A percentile compares a stretch with the other conserved stretches of the same genome.
phyloP scores from a whole-genome alignment of 2,113 vertebrate genomes.

The Globicephala melas region DNA sequence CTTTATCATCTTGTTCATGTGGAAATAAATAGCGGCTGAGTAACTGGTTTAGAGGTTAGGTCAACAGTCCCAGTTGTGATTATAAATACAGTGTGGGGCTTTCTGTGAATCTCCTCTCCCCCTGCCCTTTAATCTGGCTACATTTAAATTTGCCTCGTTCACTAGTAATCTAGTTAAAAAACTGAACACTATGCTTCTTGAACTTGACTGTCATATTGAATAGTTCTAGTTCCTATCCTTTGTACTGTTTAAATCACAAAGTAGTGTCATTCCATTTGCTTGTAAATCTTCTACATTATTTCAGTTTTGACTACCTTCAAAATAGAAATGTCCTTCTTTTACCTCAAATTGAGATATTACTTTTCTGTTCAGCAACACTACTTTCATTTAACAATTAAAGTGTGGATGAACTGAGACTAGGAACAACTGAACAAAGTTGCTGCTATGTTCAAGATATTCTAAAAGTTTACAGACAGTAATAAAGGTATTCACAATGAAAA shows the following conservation, averaged over 20 bases:
- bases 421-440: conserved; percentile 65
- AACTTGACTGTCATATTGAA: neutral
- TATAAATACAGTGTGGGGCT: neutral
- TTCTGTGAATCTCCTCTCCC: neutral
- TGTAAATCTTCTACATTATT: conserved; percentile 65
- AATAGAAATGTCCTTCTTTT: conserved; percentile 50
- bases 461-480: conserved; percentile 71
- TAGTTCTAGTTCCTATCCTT: neutral
- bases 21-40: neutral
- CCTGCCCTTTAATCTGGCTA: neutral
- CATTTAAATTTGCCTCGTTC: neutral
- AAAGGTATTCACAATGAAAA: conserved; percentile 68
- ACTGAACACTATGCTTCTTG: neutral
- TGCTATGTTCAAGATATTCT: conserved; percentile 65
- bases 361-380: conserved; percentile 37
- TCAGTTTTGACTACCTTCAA: conserved; percentile 76
- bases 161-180: neutral
- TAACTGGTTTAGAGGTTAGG: neutral
- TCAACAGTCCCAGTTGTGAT: neutral
- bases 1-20: neutral
- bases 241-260: conserved; percentile 55
- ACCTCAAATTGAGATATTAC: conserved; percentile 9
- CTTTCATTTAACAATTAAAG: conserved; percentile 70
- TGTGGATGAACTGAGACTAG: conserved; percentile 67
- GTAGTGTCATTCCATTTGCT: conserved; percentile 61